Evolutionary conservation across 2,797 vertebrate species (phyloP).

Genomic region (Molothrus aeneus): DNA sequence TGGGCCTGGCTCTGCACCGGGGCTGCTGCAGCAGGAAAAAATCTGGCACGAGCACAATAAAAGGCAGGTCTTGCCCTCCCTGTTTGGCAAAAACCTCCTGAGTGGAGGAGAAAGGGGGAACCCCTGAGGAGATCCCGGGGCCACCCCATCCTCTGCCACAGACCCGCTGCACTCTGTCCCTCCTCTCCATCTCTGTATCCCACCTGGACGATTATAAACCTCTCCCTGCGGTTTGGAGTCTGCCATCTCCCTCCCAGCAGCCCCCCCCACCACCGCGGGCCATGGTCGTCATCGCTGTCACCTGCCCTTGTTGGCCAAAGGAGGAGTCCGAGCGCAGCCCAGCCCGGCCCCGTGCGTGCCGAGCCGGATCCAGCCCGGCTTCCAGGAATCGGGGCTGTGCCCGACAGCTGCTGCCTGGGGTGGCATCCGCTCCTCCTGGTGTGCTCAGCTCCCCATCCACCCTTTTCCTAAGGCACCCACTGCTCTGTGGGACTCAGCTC

Average conservation of each 20-base stretch:
- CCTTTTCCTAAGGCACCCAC: not conserved
- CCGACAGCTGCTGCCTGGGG: conserved; percentile 6
- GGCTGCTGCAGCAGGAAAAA: not conserved
- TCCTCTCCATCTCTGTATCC: not conserved
- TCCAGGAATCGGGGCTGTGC: conserved; percentile 38
- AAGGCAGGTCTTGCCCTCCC: not conserved
- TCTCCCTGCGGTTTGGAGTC: not conserved
- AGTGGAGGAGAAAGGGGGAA: not conserved
- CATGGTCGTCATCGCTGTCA: rapidly evolving
- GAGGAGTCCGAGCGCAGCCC: conserved; percentile 10
- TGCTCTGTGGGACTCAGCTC: not conserved
- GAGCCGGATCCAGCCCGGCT: conserved; percentile 29
- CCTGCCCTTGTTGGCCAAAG: conserved; percentile 49
- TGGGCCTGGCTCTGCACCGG: not conserved
- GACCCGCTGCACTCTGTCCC: rapidly evolving
- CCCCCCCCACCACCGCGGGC: not conserved
- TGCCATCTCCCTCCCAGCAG: not conserved
- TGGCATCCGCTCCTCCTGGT: not conserved
- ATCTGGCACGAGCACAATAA: not conserved
- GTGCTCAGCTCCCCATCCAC: rapidly evolving
- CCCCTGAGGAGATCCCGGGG: rapidly evolving
- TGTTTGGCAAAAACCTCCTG: not conserved
- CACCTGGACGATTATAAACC: not conserved
- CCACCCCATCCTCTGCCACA: not conserved
- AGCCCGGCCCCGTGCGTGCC: not conserved